A percentile compares a stretch with the other conserved stretches of the same genome.
These are phyloP conservation scores for Drosophila burlai DNA, from an alignment of 1,140 invertebrate genomes.

Conservation along the genomic window DNA sequence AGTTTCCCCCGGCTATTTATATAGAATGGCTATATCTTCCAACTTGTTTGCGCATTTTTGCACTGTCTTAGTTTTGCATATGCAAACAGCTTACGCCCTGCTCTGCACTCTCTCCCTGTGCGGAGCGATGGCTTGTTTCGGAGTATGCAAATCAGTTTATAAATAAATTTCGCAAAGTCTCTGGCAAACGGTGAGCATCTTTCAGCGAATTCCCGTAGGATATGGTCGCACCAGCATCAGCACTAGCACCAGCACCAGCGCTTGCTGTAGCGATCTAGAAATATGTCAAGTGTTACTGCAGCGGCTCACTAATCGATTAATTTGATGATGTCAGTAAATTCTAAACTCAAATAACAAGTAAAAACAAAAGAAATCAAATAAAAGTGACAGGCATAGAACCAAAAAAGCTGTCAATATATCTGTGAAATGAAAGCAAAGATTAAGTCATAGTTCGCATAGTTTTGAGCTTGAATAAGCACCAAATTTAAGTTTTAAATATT, in stretches of 20 bases:
- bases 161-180: slow-evolving; percentile 66
- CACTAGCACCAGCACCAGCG: neutral
- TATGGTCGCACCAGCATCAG: neutral
- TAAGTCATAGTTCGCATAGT: too few species aligned
- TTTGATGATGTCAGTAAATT: neutral
- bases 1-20: slow-evolving; percentile 39
- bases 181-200: slow-evolving; percentile 42
- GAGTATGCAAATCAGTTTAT: slow-evolving; percentile 76
- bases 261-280: slow-evolving; percentile 48
- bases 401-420: too few species aligned
- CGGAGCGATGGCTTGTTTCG: slow-evolving; percentile 48
- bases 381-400: neutral
- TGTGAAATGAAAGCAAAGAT: too few species aligned
- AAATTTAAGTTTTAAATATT: too few species aligned
- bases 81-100: slow-evolving; percentile 53
- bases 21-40: slow-evolving; percentile 36
- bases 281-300: slow-evolving; percentile 58
- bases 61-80: slow-evolving; percentile 56
- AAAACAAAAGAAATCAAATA: neutral
- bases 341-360: neutral
- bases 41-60: slow-evolving; percentile 56
- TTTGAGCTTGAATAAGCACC: too few species aligned
- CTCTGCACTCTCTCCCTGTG: neutral
- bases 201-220: slow-evolving; percentile 2
- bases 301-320: slow-evolving; percentile 26